A percentile compares a stretch with the other conserved stretches of the same genome.
phyloP scores from a whole-genome alignment of 2,888 invertebrate species.

The Megastigmus dorsalis region DNA sequence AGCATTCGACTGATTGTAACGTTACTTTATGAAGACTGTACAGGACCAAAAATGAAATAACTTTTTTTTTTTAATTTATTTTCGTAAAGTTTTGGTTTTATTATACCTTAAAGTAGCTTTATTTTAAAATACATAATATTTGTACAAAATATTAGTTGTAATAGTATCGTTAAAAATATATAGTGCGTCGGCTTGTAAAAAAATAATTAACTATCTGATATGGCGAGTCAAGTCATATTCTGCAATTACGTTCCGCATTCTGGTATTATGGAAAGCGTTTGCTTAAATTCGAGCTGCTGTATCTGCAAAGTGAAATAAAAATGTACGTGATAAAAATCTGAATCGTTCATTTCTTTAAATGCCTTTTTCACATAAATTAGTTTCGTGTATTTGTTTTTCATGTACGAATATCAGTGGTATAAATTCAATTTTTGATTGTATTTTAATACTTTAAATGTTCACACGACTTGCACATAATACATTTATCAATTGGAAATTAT shows the following conservation, averaged over 20 bases:
- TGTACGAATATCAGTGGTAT: not conserved
- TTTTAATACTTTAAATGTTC: too few species aligned
- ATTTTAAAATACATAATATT: not conserved
- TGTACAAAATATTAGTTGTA: slow-evolving; percentile 46
- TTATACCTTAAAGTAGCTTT: too few species aligned
- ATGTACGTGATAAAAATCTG: too few species aligned
- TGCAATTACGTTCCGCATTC: slow-evolving; percentile 60
- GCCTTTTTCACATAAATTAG: slow-evolving; percentile 5
- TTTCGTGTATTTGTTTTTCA: not conserved
- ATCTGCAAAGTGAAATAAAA: slow-evolving; percentile 60
- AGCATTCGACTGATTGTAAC: slow-evolving; percentile 16
- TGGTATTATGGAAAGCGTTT: slow-evolving; percentile 67
- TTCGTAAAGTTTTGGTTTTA: too few species aligned
- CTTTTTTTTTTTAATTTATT: slow-evolving; percentile 22
- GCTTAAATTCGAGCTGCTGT: slow-evolving; percentile 68
- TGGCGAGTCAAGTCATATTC: too few species aligned
- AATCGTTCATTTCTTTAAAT: too few species aligned
- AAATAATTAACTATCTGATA: slow-evolving; percentile 25
- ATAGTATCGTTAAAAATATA: slow-evolving; percentile 23
- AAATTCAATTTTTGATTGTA: not conserved
- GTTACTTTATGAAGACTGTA: not conserved
- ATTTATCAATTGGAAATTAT: too few species aligned
- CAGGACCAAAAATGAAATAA: too few species aligned
- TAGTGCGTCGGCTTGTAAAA: slow-evolving; percentile 12
- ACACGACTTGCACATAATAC: too few species aligned